phyloP scores from a whole-genome alignment of 1,140 invertebrate species.

The Cotesia typhae region DNA sequence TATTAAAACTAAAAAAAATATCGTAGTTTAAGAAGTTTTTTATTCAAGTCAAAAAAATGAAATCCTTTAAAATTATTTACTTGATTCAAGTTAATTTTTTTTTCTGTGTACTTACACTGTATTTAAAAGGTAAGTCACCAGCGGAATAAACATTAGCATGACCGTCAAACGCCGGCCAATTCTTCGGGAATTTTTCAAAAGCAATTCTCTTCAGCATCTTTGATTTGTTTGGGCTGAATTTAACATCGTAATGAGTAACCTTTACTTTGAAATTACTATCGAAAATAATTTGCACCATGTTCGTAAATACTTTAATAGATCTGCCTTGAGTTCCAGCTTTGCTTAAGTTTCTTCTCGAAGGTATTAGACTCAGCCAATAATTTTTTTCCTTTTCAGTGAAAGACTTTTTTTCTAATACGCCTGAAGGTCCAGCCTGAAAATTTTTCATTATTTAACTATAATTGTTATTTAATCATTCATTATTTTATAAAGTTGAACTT shows the following conservation, averaged over 20 bases:
- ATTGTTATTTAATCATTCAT: no score
- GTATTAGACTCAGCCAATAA: constrained; percentile 38
- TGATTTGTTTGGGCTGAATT: constrained; percentile 64
- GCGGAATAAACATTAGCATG: constrained; percentile 72
- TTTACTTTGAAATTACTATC: constrained; percentile 52
- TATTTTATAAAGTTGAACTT: no score
- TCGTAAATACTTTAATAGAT: constrained; percentile 64
- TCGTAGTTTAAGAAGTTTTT: no score
- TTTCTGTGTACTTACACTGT: constrained; percentile 41
- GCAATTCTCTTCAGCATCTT: constrained; percentile 61
- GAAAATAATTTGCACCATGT: constrained; percentile 68
- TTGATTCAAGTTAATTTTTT: no score
- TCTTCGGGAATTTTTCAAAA: constrained; percentile 54
- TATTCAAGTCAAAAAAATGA: no score
- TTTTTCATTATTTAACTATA: no score
- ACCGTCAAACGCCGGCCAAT: constrained; percentile 77
- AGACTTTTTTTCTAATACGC: background rate
- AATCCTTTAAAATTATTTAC: no score
- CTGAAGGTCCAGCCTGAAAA: constrained; percentile 1
- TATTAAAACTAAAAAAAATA: background rate
- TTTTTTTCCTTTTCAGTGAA: constrained; percentile 32
- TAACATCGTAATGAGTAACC: constrained; percentile 68
- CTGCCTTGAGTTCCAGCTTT: constrained; percentile 60
- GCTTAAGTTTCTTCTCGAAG: constrained; percentile 37
- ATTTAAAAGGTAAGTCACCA: constrained; percentile 46